Conservation (phyloP, 2,888 invertebrate species). For the Chalcis sispes region DNA sequence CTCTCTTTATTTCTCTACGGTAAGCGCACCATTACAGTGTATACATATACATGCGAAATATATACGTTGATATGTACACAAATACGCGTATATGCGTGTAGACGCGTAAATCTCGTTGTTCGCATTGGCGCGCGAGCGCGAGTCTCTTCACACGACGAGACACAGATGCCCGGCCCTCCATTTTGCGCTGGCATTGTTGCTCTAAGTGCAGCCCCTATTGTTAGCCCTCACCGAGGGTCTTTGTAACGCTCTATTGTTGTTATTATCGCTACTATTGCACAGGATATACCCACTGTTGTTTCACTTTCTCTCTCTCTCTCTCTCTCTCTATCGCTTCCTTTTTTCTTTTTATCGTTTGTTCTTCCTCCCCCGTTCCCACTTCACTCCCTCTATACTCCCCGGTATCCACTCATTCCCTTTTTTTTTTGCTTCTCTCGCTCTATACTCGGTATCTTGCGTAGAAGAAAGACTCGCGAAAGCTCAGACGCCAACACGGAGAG, state of each 20-base stretch:
- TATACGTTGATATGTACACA: too few species aligned
- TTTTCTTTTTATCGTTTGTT: slow-evolving; percentile 36
- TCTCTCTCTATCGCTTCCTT: slow-evolving; percentile 34
- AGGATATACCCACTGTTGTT: slow-evolving; percentile 16
- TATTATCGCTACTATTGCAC: slow-evolving; percentile 72
- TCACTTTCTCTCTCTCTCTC: slow-evolving; percentile 6
- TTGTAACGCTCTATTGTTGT: slow-evolving; percentile 69
- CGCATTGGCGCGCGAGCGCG: background rate
- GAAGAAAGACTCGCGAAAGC: background rate
- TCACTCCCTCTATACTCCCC: slow-evolving; percentile 4
- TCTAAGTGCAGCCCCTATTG: slow-evolving; percentile 72
- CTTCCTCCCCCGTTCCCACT: slow-evolving; percentile 51
- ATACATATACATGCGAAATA: too few species aligned
- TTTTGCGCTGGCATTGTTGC: slow-evolving; percentile 74
- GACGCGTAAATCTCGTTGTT: background rate
- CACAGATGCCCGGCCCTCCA: slow-evolving; percentile 71
- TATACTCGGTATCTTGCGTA: background rate
- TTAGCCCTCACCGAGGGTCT: slow-evolving; percentile 58
- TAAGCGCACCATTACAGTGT: too few species aligned
- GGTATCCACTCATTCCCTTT: too few species aligned
- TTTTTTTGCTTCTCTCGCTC: background rate
- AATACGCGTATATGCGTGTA: background rate
- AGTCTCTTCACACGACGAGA: slow-evolving; percentile 60
- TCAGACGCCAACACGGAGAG: background rate
- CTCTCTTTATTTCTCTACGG: too few species aligned